Base-by-base conservation (phyloP, 1,140 invertebrate species). In the Drosophila mojavensis region DNA sequence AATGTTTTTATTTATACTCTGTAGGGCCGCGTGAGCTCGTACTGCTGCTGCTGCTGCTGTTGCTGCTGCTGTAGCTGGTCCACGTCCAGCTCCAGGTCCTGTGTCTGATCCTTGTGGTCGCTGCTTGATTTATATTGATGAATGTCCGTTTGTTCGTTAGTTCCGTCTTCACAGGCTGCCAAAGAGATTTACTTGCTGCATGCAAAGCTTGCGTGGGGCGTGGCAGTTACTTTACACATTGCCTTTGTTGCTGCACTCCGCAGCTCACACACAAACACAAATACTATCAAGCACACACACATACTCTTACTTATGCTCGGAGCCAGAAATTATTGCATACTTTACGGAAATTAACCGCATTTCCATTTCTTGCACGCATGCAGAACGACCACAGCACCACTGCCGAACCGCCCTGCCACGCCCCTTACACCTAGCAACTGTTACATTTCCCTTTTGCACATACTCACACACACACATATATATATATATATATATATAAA, bases 281-380 rank as follows among this genome's bases (percentile, higher is more conserved):
- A 47, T 36, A 64, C 43, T 39, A 13, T 47, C 43, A 15, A n/a
- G 41, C n/a, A 43, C 41, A 9, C 39, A 39, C 43, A 47, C 50
- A 43, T 54, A 33, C 55, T 66, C 54, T 82, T 66, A 78, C 79
- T 88, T 88, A 83, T 83, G 83, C 70, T 80, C 73, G 64, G 80
- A 73, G 81, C 74, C 84, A 89, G 84, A 86, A 90, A 90, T 90
- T 90, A 90, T 90, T 90, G 86, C 86, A 90, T 86, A 90, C 86
- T 90, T 90, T 90, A 90, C 86, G 86, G 86, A 90, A 90, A 90
- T 90, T 90, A 90, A 90, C 86, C 86, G 86, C 86, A 90, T 90
- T 90, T 90, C 86, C 79, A 86, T 86, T 88, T 86, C 82, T 90
- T 90, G 84, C 84, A 89, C 84, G 80, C 84, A 89, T 78, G 70